These are phyloP conservation scores for Pogona vitticeps DNA, from an alignment of 2,113 vertebrate genomes.

Conservation along the genomic window DNA sequence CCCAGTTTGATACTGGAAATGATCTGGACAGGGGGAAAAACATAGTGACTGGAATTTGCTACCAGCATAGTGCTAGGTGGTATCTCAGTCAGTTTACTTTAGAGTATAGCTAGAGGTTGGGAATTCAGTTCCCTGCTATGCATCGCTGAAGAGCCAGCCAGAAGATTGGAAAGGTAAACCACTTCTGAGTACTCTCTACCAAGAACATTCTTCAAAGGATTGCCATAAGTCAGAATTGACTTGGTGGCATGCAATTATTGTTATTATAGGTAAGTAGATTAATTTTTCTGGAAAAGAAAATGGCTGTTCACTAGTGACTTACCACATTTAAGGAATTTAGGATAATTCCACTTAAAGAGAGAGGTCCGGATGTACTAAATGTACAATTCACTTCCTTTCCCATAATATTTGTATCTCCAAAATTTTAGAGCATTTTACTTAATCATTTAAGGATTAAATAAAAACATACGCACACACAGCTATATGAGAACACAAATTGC, in stretches of 20 bases:
- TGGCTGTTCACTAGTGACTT: not conserved
- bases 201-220: too few relatives aligned
- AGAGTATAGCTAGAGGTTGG: too few relatives aligned
- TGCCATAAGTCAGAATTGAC: too few relatives aligned
- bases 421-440: constrained; percentile 17
- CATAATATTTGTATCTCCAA: not conserved
- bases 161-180: too few relatives aligned
- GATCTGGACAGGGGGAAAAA: not conserved
- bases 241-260: too few relatives aligned
- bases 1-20: not conserved
- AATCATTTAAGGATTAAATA: not conserved
- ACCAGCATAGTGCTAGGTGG: too few relatives aligned
- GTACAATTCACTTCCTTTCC: not conserved
- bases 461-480: constrained; percentile 9
- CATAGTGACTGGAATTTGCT: not conserved
- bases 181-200: too few relatives aligned
- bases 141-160: too few relatives aligned
- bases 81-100: too few relatives aligned
- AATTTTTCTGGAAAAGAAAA: not conserved
- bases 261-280: too few relatives aligned
- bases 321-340: not conserved
- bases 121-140: too few relatives aligned
- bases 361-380: not conserved
- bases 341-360: not conserved
- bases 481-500: constrained; percentile 47